Evolutionary conservation across 2,888 invertebrate genomes (phyloP), one percentile per base, ranked within the genome.

Genomic region (Drosophila affinis): DNA sequence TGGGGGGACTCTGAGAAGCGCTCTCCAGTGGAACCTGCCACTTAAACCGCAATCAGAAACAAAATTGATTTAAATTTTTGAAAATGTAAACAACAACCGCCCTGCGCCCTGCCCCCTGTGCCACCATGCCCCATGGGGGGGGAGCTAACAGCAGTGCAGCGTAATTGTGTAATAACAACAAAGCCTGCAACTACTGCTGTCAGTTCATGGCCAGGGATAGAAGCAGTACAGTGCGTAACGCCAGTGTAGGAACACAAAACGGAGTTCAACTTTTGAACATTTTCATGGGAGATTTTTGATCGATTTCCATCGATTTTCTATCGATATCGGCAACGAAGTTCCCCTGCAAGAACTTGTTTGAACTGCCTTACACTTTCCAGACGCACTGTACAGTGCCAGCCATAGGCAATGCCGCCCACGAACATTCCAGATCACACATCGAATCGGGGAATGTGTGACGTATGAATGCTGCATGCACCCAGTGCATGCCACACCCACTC

Each of bases 21-120:
- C 18, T 60, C 18, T 60, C 61, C 56, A 67, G 62, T 69, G 86
- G 62, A 85, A 65, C 60, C 69, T 84, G 84, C 73, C 82, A 86
- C 88, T 86, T 87, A 81, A 87, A 78, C 60, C 55, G 77, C 87
- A 86, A 87, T 81, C 87, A 87, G 63, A 85, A 76, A 55, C 70
- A 52, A 79, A 85, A 85, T 77, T 82, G 79, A 81, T 84, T 79
- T 79, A 56, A 84, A 81, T 83, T 81, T 81, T 29, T 84, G 61
- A 80, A 72, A 62, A 72, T 65, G 80, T 78, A 75, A 77, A 77
- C 74, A 85, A 72, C 49, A 54, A 55, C 52, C 46, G 6, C 3
- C 14, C 34, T n/a, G 14, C 46, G 6, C 3, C 14, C 34, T n/a
- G 14, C n/a, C n/a, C 3, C 14, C 39, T 3, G 12, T 9, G 24